Percentiles rank a stretch among this genome's conserved stretches.
phyloP scores from a whole-genome alignment of 2,113 vertebrate genomes.

The Misgurnus mizolepis region DNA sequence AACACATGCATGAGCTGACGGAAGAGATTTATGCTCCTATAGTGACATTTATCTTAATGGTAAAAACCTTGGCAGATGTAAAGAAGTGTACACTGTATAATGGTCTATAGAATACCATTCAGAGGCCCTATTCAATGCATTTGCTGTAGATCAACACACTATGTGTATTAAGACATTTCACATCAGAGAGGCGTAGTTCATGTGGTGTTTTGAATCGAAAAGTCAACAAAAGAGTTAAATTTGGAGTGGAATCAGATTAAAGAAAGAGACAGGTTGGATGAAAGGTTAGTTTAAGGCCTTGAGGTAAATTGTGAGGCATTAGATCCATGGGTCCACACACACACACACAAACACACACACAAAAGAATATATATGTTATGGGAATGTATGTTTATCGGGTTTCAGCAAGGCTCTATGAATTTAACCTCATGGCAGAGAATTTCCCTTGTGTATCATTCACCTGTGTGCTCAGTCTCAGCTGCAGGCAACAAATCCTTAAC shows the following conservation, averaged over 20 bases:
- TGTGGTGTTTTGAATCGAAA: slow-evolving; percentile 30
- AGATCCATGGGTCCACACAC: slow-evolving; percentile 13
- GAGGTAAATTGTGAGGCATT: slow-evolving; percentile 23
- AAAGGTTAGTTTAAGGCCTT: slow-evolving; percentile 21
- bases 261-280: slow-evolving; percentile 46
- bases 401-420: slow-evolving; percentile 45
- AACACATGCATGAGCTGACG: slow-evolving; percentile 46
- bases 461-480: slow-evolving; percentile 75
- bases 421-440: slow-evolving; percentile 68
- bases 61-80: slow-evolving; percentile 27
- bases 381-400: slow-evolving; percentile 39
- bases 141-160: not conserved
- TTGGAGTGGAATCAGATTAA: slow-evolving; percentile 43
- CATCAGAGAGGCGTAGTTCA: slow-evolving; percentile 16
- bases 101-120: slow-evolving; percentile 19
- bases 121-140: not conserved
- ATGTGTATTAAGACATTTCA: slow-evolving; percentile 1
- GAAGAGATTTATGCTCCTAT: slow-evolving; percentile 39
- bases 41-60: slow-evolving; percentile 54
- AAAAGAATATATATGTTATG: slow-evolving; percentile 38
- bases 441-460: slow-evolving; percentile 74
- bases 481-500: slow-evolving; percentile 63
- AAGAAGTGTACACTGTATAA: slow-evolving; percentile 4
- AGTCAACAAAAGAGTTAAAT: slow-evolving; percentile 38
- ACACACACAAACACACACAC: not conserved